Percentiles rank a stretch among this genome's conserved stretches.
These are phyloP conservation scores for Drusus annulatus DNA, from an alignment of 1,140 invertebrate species.

Conservation along the genomic window DNA sequence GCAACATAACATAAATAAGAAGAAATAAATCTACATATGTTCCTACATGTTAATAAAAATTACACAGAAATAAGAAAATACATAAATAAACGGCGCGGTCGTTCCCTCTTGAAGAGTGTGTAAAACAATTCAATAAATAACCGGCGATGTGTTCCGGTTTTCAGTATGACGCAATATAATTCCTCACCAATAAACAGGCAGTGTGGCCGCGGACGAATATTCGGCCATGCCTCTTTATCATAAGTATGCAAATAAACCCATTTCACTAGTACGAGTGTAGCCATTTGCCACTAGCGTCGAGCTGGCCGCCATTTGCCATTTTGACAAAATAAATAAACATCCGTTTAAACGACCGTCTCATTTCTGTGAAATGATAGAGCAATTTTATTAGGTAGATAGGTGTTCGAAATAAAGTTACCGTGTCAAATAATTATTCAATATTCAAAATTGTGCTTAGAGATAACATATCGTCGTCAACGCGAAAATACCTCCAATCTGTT, in stretches of 20 bases:
- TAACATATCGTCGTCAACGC: too few relatives aligned
- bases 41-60: not conserved
- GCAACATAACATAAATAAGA: too few relatives aligned
- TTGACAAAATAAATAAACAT: too few relatives aligned
- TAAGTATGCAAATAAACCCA: constrained; percentile 31
- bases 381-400: too few relatives aligned
- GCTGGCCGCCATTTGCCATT: too few relatives aligned
- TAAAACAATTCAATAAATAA: constrained; percentile 25
- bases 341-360: too few relatives aligned
- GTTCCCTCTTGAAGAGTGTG: not conserved
- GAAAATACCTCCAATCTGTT: too few relatives aligned
- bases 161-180: constrained; percentile 16
- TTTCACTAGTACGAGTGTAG: not conserved
- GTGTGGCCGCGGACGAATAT: not conserved
- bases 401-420: too few relatives aligned
- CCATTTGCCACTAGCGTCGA: too few relatives aligned
- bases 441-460: too few relatives aligned
- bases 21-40: not conserved
- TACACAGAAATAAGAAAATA: not conserved
- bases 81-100: not conserved
- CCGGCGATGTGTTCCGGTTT: constrained; percentile 18
- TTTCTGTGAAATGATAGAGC: too few relatives aligned
- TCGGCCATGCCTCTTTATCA: not conserved
- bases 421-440: too few relatives aligned
- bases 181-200: constrained; percentile 9